These are phyloP conservation scores for Idaea straminata DNA, from an alignment of 2,888 invertebrate species.

Conservation along the genomic window DNA sequence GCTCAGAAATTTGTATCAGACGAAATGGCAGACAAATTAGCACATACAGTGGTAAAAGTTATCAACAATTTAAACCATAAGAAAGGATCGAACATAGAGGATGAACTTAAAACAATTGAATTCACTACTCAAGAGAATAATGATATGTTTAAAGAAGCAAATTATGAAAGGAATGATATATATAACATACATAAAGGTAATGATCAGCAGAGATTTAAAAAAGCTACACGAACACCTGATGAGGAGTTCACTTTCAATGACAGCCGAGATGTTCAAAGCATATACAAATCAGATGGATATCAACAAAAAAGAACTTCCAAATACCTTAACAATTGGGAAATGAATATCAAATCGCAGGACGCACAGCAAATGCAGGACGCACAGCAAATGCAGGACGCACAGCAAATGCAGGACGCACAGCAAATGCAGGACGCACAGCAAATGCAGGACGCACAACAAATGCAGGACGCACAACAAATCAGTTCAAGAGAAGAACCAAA, in stretches of 20 bases:
- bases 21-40: constrained; percentile 44
- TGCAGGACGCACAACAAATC: not conserved
- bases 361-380: not conserved
- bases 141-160: constrained; percentile 2
- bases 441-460: too few relatives aligned
- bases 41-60: constrained; percentile 35
- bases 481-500: not conserved
- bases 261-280: constrained; percentile 8
- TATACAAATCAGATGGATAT: constrained; percentile 3
- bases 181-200: constrained; percentile 32
- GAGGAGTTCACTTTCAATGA: not conserved
- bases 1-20: constrained; percentile 54
- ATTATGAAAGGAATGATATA: not conserved
- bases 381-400: too few relatives aligned
- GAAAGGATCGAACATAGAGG: not conserved
- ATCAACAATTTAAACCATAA: constrained; percentile 11
- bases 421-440: too few relatives aligned
- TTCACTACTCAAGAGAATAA: not conserved
- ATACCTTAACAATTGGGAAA: not conserved
- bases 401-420: too few relatives aligned
- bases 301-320: not conserved
- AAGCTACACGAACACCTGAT: not conserved
- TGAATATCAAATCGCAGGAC: not conserved
- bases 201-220: constrained; percentile 13
- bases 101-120: not conserved